These are phyloP conservation scores for Takifugu bimaculatus DNA, from an alignment of 2,113 vertebrate genomes.

Conservation along the genomic window DNA sequence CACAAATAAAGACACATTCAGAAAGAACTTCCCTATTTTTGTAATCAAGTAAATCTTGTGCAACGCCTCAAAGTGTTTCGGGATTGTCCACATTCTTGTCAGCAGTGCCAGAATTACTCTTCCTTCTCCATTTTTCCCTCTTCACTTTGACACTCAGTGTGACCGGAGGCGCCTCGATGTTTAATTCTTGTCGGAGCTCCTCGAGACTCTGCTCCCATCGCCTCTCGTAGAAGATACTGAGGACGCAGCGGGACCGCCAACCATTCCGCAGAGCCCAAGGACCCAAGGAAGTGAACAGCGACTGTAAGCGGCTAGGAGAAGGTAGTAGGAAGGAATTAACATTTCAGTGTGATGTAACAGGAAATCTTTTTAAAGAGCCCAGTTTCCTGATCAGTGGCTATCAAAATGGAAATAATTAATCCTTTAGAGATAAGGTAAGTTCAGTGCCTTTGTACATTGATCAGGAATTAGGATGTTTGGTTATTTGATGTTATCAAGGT, in stretches of 20 bases:
- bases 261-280: constrained; percentile 87
- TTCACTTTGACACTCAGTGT: constrained; percentile 2
- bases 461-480: no score
- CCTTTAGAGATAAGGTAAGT: not conserved
- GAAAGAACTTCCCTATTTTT: no score
- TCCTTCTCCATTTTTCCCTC: not conserved
- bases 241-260: constrained; percentile 73
- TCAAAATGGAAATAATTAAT: constrained; percentile 17
- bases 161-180: constrained; percentile 79
- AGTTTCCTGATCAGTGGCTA: not conserved
- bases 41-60: no score
- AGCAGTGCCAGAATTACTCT: not conserved
- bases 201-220: constrained; percentile 88
- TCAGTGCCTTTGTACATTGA: not conserved
- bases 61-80: constrained; percentile 1
- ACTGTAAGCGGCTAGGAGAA: constrained; percentile 73
- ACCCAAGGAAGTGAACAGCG: constrained; percentile 77
- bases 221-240: constrained; percentile 87
- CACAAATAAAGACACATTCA: not conserved
- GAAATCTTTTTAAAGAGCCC: not conserved
- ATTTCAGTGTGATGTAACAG: not conserved
- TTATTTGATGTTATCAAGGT: no score
- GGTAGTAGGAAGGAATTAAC: not conserved
- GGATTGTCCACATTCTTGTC: not conserved
- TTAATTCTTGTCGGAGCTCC: constrained; percentile 83